These are phyloP conservation scores for Oryzias javanicus DNA, from an alignment of 2,113 vertebrate genomes.

Conservation along the genomic window DNA sequence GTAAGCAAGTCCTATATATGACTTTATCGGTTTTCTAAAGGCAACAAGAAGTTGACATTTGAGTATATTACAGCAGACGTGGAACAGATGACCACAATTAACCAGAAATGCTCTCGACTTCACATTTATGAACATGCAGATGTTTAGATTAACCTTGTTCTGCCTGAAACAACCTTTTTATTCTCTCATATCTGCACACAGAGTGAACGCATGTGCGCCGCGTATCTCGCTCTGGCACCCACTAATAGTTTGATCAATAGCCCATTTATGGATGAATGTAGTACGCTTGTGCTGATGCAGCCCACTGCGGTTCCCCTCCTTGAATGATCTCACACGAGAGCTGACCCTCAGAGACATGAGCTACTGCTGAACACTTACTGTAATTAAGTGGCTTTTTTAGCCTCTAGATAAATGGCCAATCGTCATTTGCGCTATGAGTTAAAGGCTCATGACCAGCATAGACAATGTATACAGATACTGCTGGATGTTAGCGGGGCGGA, in stretches of 20 bases:
- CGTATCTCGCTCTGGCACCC: slow-evolving; percentile 1
- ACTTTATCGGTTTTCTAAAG: slow-evolving; percentile 88
- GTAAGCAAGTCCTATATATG: not conserved
- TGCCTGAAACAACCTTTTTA: not conserved
- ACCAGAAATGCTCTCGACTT: slow-evolving; percentile 4
- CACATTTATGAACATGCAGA: slow-evolving; percentile 2
- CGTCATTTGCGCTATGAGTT: slow-evolving; percentile 31
- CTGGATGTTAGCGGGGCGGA: slow-evolving; percentile 2
- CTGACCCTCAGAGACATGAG: slow-evolving; percentile 27
- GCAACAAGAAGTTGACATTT: slow-evolving; percentile 88
- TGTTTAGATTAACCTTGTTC: not conserved
- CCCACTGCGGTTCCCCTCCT: slow-evolving; percentile 14
- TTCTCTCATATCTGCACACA: not conserved
- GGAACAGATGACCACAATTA: slow-evolving; percentile 92
- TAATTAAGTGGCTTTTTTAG: slow-evolving; percentile 54
- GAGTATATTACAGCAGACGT: slow-evolving; percentile 89
- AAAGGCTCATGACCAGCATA: slow-evolving; percentile 17
- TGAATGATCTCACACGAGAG: slow-evolving; percentile 4
- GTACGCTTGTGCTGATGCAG: slow-evolving; percentile 46
- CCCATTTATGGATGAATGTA: slow-evolving; percentile 58
- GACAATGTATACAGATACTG: slow-evolving; percentile 15
- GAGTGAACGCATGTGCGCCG: not conserved
- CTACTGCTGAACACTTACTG: slow-evolving; percentile 33
- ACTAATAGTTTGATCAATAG: slow-evolving; percentile 66
- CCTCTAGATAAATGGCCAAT: slow-evolving; percentile 45